Percentiles rank a stretch among this genome's conserved stretches.
These are phyloP conservation scores for Stichopus chloronotus DNA, from an alignment of 35 echinoderm and acorn worm genomes.

Conservation along the genomic window DNA sequence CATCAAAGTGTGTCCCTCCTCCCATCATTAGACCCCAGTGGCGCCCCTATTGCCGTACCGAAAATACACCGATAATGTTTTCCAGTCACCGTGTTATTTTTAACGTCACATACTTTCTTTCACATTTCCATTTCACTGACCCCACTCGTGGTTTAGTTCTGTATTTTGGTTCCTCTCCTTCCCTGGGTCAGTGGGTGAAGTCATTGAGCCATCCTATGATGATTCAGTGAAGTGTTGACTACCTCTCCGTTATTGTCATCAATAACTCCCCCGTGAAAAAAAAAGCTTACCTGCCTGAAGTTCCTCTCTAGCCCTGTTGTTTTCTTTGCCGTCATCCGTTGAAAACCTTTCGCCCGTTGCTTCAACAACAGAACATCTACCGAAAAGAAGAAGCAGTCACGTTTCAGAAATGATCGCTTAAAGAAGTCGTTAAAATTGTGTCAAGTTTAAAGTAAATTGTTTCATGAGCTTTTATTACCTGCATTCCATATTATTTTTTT, in stretches of 20 bases:
- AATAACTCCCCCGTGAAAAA: neutral
- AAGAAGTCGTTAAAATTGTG: constrained; percentile 40
- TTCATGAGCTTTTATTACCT: neutral
- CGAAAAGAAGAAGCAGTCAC: neutral
- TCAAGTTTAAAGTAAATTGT: constrained; percentile 23
- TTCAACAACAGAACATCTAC: neutral
- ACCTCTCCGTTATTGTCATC: neutral
- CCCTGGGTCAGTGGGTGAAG: constrained; percentile 42
- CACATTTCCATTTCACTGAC: too few relatives aligned
- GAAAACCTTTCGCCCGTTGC: neutral
- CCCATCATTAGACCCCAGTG: too few relatives aligned
- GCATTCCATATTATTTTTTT: neutral
- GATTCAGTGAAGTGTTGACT: constrained; percentile 54
- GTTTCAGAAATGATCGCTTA: neutral
- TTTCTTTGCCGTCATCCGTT: constrained; percentile 38
- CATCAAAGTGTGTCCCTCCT: too few relatives aligned
- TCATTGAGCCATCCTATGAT: constrained; percentile 6
- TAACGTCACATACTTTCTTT: too few relatives aligned
- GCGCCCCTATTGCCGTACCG: too few relatives aligned
- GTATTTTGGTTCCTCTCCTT: neutral
- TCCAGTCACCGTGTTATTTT: too few relatives aligned
- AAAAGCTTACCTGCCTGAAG: neutral
- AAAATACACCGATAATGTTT: too few relatives aligned
- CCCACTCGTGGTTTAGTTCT: neutral
- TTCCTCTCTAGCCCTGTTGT: neutral